Percentiles rank a stretch among this genome's conserved stretches.
Evolutionary conservation across 2,113 vertebrate genomes (phyloP).

Genomic region (Sterna hirundo): DNA sequence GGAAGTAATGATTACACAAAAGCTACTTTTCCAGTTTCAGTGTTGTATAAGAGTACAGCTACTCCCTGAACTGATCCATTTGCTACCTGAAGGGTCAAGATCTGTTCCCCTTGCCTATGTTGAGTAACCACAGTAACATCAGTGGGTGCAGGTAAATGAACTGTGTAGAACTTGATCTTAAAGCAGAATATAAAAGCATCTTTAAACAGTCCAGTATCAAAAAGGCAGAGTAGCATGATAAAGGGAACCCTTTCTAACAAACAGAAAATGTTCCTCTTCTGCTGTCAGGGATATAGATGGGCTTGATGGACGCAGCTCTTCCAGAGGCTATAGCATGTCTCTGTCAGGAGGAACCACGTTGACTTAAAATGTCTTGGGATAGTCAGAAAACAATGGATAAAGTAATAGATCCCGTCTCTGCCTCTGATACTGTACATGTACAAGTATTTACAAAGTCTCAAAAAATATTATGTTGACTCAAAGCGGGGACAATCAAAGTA

Average conservation of each 20-base stretch:
- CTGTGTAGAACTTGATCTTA: background rate
- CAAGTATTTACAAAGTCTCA: background rate
- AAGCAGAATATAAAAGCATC: background rate
- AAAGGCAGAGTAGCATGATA: background rate
- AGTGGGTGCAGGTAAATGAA: background rate
- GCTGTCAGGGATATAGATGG: background rate
- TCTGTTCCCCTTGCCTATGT: background rate
- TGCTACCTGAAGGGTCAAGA: background rate
- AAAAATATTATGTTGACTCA: background rate
- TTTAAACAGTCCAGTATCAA: background rate
- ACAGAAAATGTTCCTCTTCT: background rate
- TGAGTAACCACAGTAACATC: background rate
- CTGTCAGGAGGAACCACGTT: background rate
- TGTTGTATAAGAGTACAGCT: background rate
- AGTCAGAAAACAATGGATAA: background rate
- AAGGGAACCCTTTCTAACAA: background rate
- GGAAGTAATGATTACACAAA: background rate
- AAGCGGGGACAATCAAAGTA: background rate
- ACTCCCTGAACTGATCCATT: background rate
- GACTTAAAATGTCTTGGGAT: background rate
- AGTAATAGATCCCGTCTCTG: background rate
- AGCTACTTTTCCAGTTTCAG: background rate
- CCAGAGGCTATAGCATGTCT: background rate
- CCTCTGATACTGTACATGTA: background rate
- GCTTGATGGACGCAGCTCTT: background rate